These are phyloP conservation scores for Phrynosoma platyrhinos DNA, from an alignment of 2,113 vertebrate genomes.

Conservation along the genomic window DNA sequence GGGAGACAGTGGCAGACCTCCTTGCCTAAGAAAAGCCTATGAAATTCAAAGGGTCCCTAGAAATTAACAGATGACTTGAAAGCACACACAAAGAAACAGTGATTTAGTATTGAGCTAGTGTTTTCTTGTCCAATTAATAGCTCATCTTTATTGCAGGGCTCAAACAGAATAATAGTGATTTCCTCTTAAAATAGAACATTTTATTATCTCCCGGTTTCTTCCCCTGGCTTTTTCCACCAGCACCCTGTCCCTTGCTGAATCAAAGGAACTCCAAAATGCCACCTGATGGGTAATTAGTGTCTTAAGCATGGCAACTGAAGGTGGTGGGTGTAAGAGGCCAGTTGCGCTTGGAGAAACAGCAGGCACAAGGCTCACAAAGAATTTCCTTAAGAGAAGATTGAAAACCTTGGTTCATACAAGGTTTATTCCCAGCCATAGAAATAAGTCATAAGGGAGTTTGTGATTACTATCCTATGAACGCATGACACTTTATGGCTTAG, in stretches of 20 bases:
- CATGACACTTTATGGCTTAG: background rate
- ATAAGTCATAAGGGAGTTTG: background rate
- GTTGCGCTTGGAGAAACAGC: no score
- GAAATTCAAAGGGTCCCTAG: no score
- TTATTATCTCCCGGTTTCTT: background rate
- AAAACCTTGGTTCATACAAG: no score
- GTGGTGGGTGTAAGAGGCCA: background rate
- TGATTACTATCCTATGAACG: background rate
- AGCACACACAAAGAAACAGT: no score
- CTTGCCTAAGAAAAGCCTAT: no score
- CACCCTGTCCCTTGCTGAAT: background rate
- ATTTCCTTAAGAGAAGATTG: no score
- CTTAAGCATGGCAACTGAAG: background rate
- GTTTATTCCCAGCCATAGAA: background rate
- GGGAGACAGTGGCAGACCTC: no score
- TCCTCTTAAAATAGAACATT: background rate
- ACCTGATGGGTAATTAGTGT: background rate
- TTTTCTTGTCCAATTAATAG: background rate
- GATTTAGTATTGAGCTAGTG: no score
- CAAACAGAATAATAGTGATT: background rate
- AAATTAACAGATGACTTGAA: no score
- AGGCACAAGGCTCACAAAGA: background rate
- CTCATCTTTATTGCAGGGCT: background rate
- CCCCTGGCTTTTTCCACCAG: background rate
- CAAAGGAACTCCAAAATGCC: background rate